Conservation (phyloP, 2,113 vertebrate species). For the Eleginops maclovinus region DNA sequence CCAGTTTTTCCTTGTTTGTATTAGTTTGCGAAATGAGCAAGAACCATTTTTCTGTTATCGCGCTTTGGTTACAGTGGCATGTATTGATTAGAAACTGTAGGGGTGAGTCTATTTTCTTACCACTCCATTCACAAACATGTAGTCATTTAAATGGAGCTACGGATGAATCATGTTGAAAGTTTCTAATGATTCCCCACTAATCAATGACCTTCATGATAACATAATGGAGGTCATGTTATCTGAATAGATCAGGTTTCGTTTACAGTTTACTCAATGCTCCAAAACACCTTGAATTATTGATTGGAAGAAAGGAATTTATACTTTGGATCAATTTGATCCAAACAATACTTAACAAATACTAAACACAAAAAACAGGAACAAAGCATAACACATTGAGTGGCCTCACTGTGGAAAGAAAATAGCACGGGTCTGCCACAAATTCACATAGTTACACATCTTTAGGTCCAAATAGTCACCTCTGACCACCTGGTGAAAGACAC, state of each 20-base stretch:
- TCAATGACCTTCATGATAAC: constrained; percentile 69
- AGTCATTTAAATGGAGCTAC: constrained; percentile 41
- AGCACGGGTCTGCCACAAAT: not conserved
- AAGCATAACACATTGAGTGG: constrained; percentile 1
- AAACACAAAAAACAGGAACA: not conserved
- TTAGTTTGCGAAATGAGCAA: constrained; percentile 4
- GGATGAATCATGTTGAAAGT: constrained; percentile 48
- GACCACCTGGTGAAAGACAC: not conserved
- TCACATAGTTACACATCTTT: not conserved
- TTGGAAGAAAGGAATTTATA: constrained; percentile 38
- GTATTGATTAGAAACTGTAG: constrained; percentile 41
- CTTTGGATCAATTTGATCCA: constrained; percentile 42
- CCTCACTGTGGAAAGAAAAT: not conserved
- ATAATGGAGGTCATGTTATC: constrained; percentile 73
- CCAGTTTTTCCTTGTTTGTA: not conserved
- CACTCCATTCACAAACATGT: constrained; percentile 15
- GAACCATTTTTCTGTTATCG: not conserved
- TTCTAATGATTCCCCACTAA: constrained; percentile 57
- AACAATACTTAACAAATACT: constrained; percentile 8
- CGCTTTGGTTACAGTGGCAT: constrained; percentile 27
- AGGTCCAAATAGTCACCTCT: constrained; percentile 2
- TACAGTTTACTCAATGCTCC: constrained; percentile 62
- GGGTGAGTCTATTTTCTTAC: constrained; percentile 38
- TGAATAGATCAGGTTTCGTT: constrained; percentile 64
- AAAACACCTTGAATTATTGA: constrained; percentile 75